These are phyloP conservation scores for Teleiodes luculella DNA, from an alignment of 2,888 invertebrate genomes.

Conservation along the genomic window DNA sequence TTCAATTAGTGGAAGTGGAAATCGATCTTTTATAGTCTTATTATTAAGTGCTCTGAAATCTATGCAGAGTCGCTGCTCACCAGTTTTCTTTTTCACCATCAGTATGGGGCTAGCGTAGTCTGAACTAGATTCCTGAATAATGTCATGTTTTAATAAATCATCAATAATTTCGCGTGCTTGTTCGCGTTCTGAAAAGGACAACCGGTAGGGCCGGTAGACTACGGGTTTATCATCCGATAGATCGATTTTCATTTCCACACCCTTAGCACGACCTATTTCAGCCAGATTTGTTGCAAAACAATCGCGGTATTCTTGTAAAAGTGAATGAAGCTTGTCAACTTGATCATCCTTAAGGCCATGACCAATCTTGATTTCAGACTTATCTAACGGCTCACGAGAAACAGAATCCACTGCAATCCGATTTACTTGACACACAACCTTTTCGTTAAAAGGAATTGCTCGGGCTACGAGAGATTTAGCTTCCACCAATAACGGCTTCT, in stretches of 20 bases:
- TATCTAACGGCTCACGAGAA: not conserved
- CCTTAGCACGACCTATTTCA: slow-evolving; percentile 21
- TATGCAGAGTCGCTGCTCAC: slow-evolving; percentile 25
- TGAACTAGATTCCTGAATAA: slow-evolving; percentile 25
- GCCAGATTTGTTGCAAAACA: slow-evolving; percentile 9
- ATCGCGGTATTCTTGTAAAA: slow-evolving; percentile 2
- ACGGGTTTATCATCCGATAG: slow-evolving; percentile 23
- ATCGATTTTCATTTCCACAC: slow-evolving; percentile 22
- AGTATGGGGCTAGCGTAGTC: slow-evolving; percentile 26
- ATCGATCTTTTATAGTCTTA: slow-evolving; percentile 26
- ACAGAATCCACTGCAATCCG: slow-evolving; percentile 7
- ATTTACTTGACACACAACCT: slow-evolving; percentile 10
- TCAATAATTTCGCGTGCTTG: slow-evolving; percentile 22
- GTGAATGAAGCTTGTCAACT: not conserved
- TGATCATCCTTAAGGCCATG: not conserved
- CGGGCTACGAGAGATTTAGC: slow-evolving; percentile 13
- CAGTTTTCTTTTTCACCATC: slow-evolving; percentile 25
- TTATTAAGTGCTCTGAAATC: slow-evolving; percentile 30
- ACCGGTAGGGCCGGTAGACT: slow-evolving; percentile 25
- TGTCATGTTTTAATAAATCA: slow-evolving; percentile 23
- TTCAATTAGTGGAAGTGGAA: slow-evolving; percentile 24
- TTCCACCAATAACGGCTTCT: slow-evolving; percentile 6
- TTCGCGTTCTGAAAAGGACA: slow-evolving; percentile 21
- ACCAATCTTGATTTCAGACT: slow-evolving; percentile 1
- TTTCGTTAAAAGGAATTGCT: slow-evolving; percentile 10